Evolutionary conservation across 1,140 invertebrate species (phyloP), one percentile per base, ranked within the genome.

Genomic region (Leptonema lineaticorne): DNA sequence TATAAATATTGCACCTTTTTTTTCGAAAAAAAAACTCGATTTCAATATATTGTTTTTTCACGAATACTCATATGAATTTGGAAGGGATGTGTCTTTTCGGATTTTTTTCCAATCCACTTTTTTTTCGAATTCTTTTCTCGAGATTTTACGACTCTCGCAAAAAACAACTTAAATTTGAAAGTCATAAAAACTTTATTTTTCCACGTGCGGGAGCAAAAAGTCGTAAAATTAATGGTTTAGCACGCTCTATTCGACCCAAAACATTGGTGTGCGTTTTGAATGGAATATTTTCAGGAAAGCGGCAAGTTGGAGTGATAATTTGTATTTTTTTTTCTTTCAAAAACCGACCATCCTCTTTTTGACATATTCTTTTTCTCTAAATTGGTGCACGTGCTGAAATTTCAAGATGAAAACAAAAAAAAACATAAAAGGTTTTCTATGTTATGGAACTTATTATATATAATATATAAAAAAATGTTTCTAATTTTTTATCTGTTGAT

Each of bases 221-320:
- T 69, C 62, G 22, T 69, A 45, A 69, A 69, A 69, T 63, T 63
- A 69, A 69, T 69, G 67, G 67, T 46, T 63, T 57, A 46, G 59
- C 67, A 28, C 56, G 66, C 27, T 67, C 56, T 56, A 27, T 48
- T 30, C 26, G 58, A 37, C 62, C 62, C 62, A 37, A 62, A 62
- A 62, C 37, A 27, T 50, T 53, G 20, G 45, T 18, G 22, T 14
- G 16, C 16, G 26, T 33, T 46, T 67, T 46, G 27, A 22, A 28
- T 26, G 50, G 20, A 22, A 26, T 26, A 24, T 1, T 53, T 53
- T 26, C 50, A 14, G 27, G 50, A 24, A 48, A 37, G 56, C 50
- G 22, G n/a, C n/a, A n/a, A n/a, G n/a, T n/a, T n/a, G n/a, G 20
- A 60, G 56, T 60, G 53, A 68, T 60, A 68, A 68, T 62, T 59